Evolutionary conservation across 2,113 vertebrate species (phyloP), one percentile per base, ranked within the genome.

Genomic region (Amia ocellicauda): DNA sequence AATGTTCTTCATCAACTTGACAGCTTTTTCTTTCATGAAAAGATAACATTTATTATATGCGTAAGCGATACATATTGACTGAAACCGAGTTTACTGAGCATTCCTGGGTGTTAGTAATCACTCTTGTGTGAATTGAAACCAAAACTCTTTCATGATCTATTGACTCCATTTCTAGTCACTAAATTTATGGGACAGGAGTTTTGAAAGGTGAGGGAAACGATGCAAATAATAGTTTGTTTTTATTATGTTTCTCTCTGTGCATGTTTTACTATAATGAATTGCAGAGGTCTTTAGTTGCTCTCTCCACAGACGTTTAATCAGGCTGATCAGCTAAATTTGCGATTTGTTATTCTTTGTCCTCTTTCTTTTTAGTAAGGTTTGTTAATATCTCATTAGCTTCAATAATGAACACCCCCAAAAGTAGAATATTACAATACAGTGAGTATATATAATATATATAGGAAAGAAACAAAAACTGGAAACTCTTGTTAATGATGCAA

Each of bases 1-100:
- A 85, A 79, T 80, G 80, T 90, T 82, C 83, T 90, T 90, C 87
- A 90, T 90, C 88, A 90, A 87, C 76, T 87, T 90, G 88, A 89
- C 88, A 90, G 86, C 81, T 85, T 85, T 86, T 82, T 76, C 82
- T 83, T 77, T 69, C 76, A 75, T 67, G 70, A 74, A 80, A 83
- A 85, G 85, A 90, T 88, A 87, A 83, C 86, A 87, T 90, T 87
- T 89, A 88, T 90, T 86, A 88, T 87, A 83, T 82, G 80, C 77
- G 70, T 77, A 83, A 84, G 84, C 80, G 83, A 85, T 86, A 85
- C 82, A 86, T 86, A 86, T 78, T 86, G 85, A 82, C 80, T 76
- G 36, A 55, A 74, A 83, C 83, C 78, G 83, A 80, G 79, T 81
- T 83, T 81, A 79, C 80, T 78, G 82, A 79, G 82, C 74, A 77